Percentiles rank a stretch among this genome's conserved stretches.
Evolutionary conservation across 2,113 vertebrate species (phyloP).

Genomic region (Nothoprocta pentlandii): DNA sequence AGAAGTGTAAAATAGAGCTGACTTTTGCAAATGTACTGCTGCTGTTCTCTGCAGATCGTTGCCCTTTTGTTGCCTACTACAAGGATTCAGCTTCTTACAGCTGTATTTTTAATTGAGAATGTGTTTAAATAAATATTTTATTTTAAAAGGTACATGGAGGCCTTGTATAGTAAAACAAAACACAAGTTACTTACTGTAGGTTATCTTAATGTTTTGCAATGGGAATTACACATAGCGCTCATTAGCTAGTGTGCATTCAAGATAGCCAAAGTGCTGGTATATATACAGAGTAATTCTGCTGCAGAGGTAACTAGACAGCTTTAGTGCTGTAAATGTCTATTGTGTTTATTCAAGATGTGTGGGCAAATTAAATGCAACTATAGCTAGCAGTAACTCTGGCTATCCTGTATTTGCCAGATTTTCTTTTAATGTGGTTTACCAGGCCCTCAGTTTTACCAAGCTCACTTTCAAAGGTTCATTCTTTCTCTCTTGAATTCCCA

Average conservation of each 20-base stretch:
- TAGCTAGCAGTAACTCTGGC: not conserved
- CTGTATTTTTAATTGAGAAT: constrained; percentile 45
- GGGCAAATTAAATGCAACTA: not conserved
- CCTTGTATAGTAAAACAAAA: not conserved
- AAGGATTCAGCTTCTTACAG: not conserved
- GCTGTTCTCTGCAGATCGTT: not conserved
- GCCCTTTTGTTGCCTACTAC: not conserved
- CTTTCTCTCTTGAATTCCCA: not conserved
- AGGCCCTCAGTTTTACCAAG: not conserved
- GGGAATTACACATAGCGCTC: not conserved
- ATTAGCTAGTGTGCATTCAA: not conserved
- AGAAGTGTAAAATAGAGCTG: constrained; percentile 17
- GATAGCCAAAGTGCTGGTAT: constrained; percentile 8
- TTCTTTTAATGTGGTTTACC: not conserved
- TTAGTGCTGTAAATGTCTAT: constrained; percentile 57
- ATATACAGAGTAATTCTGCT: constrained; percentile 41
- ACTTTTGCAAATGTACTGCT: not conserved
- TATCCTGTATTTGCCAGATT: not conserved
- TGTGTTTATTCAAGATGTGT: constrained; percentile 36
- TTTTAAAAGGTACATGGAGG: constrained; percentile 34
- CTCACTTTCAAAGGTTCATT: not conserved
- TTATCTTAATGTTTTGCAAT: not conserved
- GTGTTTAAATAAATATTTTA: constrained; percentile 37
- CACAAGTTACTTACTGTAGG: not conserved
- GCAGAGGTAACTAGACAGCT: constrained; percentile 26